Conservation (phyloP, 2,113 vertebrate genomes). For the Trichechus manatus region DNA sequence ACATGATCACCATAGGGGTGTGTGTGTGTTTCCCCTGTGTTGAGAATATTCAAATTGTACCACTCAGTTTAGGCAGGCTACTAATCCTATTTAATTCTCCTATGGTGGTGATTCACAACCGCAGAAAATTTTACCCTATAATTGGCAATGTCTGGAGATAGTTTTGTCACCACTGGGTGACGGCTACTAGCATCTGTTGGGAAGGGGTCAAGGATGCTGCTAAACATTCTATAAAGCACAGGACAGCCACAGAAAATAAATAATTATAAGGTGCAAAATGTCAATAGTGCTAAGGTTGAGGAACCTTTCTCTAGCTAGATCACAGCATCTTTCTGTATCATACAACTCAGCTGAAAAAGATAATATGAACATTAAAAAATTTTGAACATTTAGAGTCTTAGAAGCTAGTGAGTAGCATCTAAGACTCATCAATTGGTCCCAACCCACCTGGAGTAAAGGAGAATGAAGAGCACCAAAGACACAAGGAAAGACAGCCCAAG, state of each 20-base stretch:
- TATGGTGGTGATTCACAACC: not conserved
- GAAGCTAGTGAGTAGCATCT: too few relatives aligned
- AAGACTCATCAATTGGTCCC: too few relatives aligned
- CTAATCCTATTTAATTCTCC: not conserved
- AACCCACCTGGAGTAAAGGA: too few relatives aligned
- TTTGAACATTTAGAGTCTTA: not conserved
- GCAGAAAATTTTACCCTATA: not conserved
- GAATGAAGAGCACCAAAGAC: too few relatives aligned
- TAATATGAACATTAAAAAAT: not conserved
- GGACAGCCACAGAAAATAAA: not conserved
- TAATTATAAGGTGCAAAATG: fast-evolving
- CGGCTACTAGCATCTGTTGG: not conserved
- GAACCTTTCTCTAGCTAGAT: not conserved
- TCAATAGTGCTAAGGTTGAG: not conserved
- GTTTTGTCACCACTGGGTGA: not conserved
- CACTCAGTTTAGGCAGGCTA: not conserved
- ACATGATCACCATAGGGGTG: too few relatives aligned
- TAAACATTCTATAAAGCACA: not conserved
- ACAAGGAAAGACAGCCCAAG: too few relatives aligned
- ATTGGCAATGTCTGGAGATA: not conserved
- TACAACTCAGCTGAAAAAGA: not conserved
- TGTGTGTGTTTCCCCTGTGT: not conserved
- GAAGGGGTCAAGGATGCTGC: not conserved
- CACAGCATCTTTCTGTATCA: not conserved
- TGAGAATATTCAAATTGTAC: not conserved